Conservation (phyloP, 2,888 invertebrate species). For the Acanthosepion lycidas region DNA sequence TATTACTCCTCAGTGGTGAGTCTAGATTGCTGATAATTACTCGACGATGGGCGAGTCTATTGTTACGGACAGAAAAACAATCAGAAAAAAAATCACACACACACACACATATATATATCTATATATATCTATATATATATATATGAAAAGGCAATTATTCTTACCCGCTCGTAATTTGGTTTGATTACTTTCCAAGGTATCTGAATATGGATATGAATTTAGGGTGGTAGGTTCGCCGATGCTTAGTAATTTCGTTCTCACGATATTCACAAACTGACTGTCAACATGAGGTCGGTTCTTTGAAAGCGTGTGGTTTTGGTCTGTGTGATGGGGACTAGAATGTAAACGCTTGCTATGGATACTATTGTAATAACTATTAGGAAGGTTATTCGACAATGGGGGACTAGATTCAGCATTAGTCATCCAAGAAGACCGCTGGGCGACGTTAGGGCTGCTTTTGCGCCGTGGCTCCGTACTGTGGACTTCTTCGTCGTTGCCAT, state of each 20-base stretch:
- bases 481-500: constrained; percentile 55
- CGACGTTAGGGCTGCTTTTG: not conserved
- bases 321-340: not conserved
- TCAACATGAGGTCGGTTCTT: constrained; percentile 48
- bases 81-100: no score
- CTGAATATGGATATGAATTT: constrained; percentile 52
- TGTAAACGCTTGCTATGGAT: not conserved
- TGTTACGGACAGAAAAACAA: no score
- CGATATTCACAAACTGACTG: constrained; percentile 53
- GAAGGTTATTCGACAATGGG: not conserved
- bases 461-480: not conserved
- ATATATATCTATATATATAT: no score
- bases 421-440: constrained; percentile 53
- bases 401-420: constrained; percentile 54
- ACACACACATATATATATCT: no score
- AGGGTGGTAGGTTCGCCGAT: constrained; percentile 54
- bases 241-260: constrained; percentile 54
- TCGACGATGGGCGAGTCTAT: no score
- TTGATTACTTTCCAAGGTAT: not conserved
- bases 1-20: no score
- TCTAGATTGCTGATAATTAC: no score
- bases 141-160: not conserved
- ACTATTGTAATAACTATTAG: constrained; percentile 34
- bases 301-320: not conserved
- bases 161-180: not conserved